phyloP scores from a whole-genome alignment of 2,888 invertebrate genomes.

The Argyresthia albistria region DNA sequence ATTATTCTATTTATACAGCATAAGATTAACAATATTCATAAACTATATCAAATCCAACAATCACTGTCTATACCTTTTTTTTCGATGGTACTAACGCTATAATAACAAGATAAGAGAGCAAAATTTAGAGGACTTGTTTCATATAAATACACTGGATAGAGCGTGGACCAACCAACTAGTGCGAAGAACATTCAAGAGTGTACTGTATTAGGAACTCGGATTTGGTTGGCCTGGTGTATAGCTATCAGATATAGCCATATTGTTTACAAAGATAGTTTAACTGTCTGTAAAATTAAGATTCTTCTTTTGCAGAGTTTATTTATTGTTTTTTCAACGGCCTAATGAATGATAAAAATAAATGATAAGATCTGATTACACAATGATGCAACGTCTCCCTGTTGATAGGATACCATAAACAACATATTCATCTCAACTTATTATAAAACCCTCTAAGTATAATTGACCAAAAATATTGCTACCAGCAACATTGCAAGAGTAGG shows the following conservation, averaged over 20 bases:
- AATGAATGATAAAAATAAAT: background rate
- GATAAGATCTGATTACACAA: background rate
- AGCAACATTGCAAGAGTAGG: conserved; percentile 54
- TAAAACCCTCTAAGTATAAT: conserved; percentile 57
- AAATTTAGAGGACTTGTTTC: conserved; percentile 48
- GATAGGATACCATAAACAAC: conserved; percentile 33
- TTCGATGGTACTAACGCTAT: conserved; percentile 65
- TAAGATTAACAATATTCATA: conserved; percentile 72
- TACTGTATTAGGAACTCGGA: conserved; percentile 58
- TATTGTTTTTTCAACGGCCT: background rate
- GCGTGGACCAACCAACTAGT: conserved; percentile 29
- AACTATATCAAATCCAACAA: conserved; percentile 74
- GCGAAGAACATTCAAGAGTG: conserved; percentile 27
- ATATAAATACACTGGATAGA: conserved; percentile 31
- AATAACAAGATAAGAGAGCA: conserved; percentile 64
- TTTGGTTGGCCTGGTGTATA: conserved; percentile 4
- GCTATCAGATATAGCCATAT: background rate
- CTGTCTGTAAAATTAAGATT: background rate
- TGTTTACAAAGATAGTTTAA: background rate
- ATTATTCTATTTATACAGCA: conserved; percentile 72
- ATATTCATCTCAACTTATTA: conserved; percentile 48
- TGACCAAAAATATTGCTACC: conserved; percentile 68
- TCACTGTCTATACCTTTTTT: conserved; percentile 60
- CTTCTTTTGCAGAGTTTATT: background rate
- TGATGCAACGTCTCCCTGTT: background rate